phyloP scores from a whole-genome alignment of 2,888 invertebrate species.

The Drosophila cyrtoloma region DNA sequence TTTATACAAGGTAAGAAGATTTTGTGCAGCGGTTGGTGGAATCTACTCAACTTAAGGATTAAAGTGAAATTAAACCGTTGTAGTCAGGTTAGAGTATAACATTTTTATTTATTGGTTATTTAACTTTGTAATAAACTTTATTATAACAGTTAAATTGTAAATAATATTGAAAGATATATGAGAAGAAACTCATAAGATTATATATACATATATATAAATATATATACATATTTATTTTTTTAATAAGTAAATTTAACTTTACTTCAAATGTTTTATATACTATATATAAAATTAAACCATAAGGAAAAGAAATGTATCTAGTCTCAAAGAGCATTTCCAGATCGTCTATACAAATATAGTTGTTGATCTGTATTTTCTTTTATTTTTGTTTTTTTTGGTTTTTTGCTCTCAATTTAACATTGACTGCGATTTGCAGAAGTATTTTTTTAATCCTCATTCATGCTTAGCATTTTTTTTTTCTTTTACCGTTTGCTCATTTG shows the following conservation, averaged over 20 bases:
- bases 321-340: slow-evolving; percentile 22
- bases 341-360: slow-evolving; percentile 8
- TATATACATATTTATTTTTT: not conserved
- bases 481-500: slow-evolving; percentile 60
- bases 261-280: not conserved
- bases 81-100: not conserved
- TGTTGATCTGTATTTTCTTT: slow-evolving; percentile 6
- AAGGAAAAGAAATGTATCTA: rapidly evolving
- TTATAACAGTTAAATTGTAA: not conserved
- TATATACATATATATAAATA: not conserved
- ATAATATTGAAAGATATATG: not conserved
- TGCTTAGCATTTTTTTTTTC: slow-evolving; percentile 33
- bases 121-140: not conserved
- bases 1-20: not conserved
- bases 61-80: not conserved
- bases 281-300: not conserved
- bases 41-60: not conserved
- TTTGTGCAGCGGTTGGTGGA: not conserved
- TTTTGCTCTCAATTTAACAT: slow-evolving; percentile 45
- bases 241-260: not conserved
- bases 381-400: not conserved
- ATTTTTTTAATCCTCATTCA: slow-evolving; percentile 44
- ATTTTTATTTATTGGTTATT: not conserved
- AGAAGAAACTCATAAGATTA: too few relatives aligned
- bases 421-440: slow-evolving; percentile 70